Percentiles rank a stretch among this genome's conserved stretches.
Conservation (phyloP, 92 coral and sea anemone genomes). For the Porites rus region DNA sequence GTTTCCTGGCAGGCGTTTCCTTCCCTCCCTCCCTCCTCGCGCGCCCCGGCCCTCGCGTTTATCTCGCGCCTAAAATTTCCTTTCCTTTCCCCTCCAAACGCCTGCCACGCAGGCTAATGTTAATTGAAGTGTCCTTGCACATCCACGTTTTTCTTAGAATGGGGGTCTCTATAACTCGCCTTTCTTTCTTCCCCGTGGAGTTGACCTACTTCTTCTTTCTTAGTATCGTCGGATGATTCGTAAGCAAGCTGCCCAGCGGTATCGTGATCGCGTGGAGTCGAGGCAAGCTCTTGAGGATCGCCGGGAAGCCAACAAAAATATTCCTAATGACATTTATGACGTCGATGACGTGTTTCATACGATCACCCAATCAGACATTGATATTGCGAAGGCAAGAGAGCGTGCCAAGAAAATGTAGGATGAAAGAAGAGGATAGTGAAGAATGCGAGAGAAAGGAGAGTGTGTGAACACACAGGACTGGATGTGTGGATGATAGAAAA, state of each 20-base stretch:
- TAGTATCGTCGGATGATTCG: slow-evolving; percentile 92
- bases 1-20: no score
- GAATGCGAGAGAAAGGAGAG: neutral
- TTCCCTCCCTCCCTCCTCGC: no score
- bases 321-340: slow-evolving; percentile 78
- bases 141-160: neutral
- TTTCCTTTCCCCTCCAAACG: no score
- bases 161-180: neutral
- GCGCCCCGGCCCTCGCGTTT: no score
- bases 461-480: neutral
- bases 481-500: no score
- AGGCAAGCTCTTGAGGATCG: slow-evolving; percentile 80
- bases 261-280: slow-evolving; percentile 77
- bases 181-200: neutral
- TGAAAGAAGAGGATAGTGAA: neutral
- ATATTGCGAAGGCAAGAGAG: slow-evolving; percentile 61
- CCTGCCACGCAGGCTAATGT: no score
- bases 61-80: no score
- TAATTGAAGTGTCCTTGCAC: neutral
- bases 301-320: slow-evolving; percentile 79
- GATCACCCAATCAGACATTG: slow-evolving; percentile 93
- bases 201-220: neutral
- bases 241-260: slow-evolving; percentile 92
- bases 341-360: slow-evolving; percentile 96
- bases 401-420: neutral